Conservation (phyloP, 1,140 invertebrate species). For the Apis florea region DNA sequence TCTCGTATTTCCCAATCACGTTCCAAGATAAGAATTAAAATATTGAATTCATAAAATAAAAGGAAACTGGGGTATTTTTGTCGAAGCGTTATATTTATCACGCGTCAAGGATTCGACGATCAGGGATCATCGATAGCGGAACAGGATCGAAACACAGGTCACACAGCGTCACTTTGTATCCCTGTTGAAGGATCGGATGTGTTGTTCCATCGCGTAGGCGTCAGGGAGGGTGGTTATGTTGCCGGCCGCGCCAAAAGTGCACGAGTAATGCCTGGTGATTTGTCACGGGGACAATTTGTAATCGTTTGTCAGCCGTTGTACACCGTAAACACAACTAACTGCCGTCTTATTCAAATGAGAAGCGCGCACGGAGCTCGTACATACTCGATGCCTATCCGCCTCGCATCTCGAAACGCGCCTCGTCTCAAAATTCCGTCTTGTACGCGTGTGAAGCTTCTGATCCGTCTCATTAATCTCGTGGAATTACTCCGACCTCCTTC, state of each 20-base stretch:
- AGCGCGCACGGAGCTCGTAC: constrained; percentile 48
- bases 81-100: not conserved
- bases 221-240: not conserved
- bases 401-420: constrained; percentile 21
- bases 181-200: constrained; percentile 32
- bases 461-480: constrained; percentile 57
- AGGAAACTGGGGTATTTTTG: too few species aligned
- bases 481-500: constrained; percentile 22
- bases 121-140: constrained; percentile 12
- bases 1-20: too few species aligned
- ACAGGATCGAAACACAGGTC: not conserved
- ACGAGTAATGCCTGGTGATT: constrained; percentile 55
- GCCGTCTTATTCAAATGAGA: constrained; percentile 79
- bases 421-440: constrained; percentile 46
- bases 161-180: constrained; percentile 12
- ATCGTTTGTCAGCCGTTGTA: constrained; percentile 77
- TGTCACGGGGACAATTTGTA: constrained; percentile 74
- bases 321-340: constrained; percentile 78
- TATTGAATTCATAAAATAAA: not conserved
- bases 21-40: not conserved
- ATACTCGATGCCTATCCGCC: constrained; percentile 40
- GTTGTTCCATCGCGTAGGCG: constrained; percentile 29
- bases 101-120: not conserved
- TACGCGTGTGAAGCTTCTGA: constrained; percentile 47
- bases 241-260: constrained; percentile 57